Evolutionary conservation across 2,113 vertebrate genomes (phyloP).

Genomic region (Pseudopodoces humilis): DNA sequence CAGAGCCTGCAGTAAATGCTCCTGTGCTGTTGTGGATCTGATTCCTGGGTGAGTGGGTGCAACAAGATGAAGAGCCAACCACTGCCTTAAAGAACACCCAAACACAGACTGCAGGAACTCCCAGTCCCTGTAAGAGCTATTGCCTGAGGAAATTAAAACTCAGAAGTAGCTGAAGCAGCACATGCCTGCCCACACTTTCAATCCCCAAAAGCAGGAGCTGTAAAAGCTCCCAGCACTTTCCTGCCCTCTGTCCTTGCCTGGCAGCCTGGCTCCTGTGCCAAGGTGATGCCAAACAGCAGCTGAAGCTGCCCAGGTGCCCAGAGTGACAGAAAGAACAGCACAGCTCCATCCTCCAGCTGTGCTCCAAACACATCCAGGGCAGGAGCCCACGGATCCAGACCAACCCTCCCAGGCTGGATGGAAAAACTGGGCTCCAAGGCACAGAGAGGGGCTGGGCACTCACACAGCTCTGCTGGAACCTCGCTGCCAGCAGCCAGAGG

Average conservation of each 20-base stretch:
- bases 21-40: neutral
- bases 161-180: slow-evolving; percentile 43
- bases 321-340: neutral
- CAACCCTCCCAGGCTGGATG: neutral
- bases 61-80: neutral
- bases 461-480: neutral
- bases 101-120: neutral
- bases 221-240: neutral
- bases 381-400: neutral
- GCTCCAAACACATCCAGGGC: neutral
- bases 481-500: neutral
- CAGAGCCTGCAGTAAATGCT: accelerated
- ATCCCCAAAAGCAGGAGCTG: neutral
- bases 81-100: neutral
- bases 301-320: neutral
- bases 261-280: neutral
- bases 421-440: neutral
- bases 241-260: neutral
- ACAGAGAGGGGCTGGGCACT: accelerated
- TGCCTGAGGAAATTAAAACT: slow-evolving; percentile 11
- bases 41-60: neutral
- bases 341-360: neutral
- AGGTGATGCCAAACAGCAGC: neutral
- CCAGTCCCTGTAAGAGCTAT: neutral
- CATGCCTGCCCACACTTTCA: neutral